Conservation (phyloP, 2,113 vertebrate genomes). For the Laticauda laticaudata region DNA sequence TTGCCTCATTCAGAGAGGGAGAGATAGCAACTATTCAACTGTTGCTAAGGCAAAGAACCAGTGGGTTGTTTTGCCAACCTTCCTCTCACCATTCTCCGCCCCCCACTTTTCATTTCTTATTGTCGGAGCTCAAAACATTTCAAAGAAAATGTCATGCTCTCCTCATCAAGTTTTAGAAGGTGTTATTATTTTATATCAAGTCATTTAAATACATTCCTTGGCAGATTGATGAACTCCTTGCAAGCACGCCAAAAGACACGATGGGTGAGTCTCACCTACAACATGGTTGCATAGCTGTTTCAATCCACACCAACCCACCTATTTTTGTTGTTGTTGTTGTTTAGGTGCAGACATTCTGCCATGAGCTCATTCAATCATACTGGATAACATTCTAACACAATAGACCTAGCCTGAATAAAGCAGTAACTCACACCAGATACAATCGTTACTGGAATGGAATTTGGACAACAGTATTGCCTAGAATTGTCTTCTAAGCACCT, state of each 20-base stretch:
- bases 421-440: constrained; percentile 25
- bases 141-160: constrained; percentile 45
- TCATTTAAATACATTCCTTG: neutral
- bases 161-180: neutral
- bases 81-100: neutral
- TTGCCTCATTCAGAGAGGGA: neutral
- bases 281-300: neutral
- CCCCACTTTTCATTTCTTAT: constrained; percentile 48
- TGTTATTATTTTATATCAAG: neutral
- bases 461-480: constrained; percentile 7
- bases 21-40: constrained; percentile 44
- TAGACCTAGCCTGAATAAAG: constrained; percentile 11
- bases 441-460: constrained; percentile 33
- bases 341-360: neutral
- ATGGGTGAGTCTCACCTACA: neutral
- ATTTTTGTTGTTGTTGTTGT: neutral
- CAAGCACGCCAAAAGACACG: neutral
- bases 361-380: neutral
- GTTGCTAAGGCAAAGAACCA: constrained; percentile 59
- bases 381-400: constrained; percentile 10
- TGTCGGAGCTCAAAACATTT: constrained; percentile 47
- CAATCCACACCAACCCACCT: neutral
- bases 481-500: constrained; percentile 11
- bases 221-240: neutral
- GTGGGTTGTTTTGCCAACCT: constrained; percentile 38